These are phyloP conservation scores for Promerops cafer DNA, from an alignment of 2,113 vertebrate genomes.

Conservation along the genomic window DNA sequence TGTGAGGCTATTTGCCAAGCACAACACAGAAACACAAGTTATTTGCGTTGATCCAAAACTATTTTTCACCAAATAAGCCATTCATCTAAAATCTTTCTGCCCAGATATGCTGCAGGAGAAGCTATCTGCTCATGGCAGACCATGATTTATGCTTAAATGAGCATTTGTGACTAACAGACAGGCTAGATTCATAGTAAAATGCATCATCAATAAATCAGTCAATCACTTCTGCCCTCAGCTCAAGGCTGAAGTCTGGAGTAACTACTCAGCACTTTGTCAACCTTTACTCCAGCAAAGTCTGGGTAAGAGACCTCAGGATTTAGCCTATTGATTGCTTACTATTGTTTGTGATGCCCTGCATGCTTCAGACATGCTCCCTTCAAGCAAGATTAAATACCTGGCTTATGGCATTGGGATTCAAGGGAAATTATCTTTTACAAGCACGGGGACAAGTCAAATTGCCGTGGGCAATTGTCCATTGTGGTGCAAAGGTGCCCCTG, in stretches of 20 bases:
- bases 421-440: not conserved
- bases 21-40: slow-evolving; percentile 17
- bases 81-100: slow-evolving; percentile 21
- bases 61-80: slow-evolving; percentile 8
- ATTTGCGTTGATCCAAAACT: not conserved
- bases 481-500: not conserved
- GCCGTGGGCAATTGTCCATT: not conserved
- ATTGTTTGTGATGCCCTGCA: slow-evolving; percentile 18
- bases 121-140: not conserved
- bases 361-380: slow-evolving; percentile 15
- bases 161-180: slow-evolving; percentile 8
- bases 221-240: not conserved
- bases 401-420: not conserved
- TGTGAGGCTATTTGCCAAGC: slow-evolving; percentile 8
- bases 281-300: slow-evolving; percentile 36
- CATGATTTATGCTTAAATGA: slow-evolving; percentile 35
- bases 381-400: slow-evolving; percentile 52
- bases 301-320: slow-evolving; percentile 27
- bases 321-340: slow-evolving; percentile 40
- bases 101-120: not conserved
- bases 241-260: not conserved
- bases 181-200: slow-evolving; percentile 27
- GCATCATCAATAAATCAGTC: slow-evolving; percentile 51
- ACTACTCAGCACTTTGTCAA: slow-evolving; percentile 42
- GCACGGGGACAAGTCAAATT: not conserved